Conservation (phyloP, 2,888 invertebrate species). For the Polydrusus tereticollis region DNA sequence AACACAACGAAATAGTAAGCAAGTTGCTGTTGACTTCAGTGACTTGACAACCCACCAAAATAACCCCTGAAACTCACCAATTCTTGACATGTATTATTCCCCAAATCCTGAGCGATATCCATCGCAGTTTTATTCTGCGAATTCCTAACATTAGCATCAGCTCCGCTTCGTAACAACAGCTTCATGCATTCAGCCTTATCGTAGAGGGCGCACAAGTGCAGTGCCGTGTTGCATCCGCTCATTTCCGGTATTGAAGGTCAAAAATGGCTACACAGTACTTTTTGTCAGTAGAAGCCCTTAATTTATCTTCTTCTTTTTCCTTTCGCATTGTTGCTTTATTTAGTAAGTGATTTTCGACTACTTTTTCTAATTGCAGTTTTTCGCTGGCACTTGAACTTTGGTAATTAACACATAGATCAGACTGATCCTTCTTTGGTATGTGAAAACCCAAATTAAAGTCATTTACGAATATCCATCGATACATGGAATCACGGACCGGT, state of each 20-base stretch:
- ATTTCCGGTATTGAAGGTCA: constrained; percentile 64
- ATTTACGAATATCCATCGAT: too few species aligned
- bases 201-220: constrained; percentile 90
- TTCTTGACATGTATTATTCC: constrained; percentile 88
- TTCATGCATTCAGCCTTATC: constrained; percentile 96
- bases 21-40: neutral
- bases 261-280: too few species aligned
- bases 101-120: constrained; percentile 90
- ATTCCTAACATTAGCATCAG: constrained; percentile 86
- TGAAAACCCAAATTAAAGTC: too few species aligned
- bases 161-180: constrained; percentile 87
- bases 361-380: too few species aligned
- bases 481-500: too few species aligned
- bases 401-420: too few species aligned
- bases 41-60: neutral
- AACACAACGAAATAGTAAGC: constrained; percentile 57
- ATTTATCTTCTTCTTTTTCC: too few species aligned
- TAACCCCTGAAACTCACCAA: constrained; percentile 78
- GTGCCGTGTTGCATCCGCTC: constrained; percentile 82
- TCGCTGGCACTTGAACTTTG: too few species aligned
- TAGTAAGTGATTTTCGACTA: too few species aligned
- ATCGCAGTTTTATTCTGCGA: constrained; percentile 87
- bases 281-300: too few species aligned
- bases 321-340: too few species aligned
- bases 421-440: too few species aligned